Base-by-base conservation (phyloP, 2,113 vertebrate species). In the Eurypyga helias region DNA sequence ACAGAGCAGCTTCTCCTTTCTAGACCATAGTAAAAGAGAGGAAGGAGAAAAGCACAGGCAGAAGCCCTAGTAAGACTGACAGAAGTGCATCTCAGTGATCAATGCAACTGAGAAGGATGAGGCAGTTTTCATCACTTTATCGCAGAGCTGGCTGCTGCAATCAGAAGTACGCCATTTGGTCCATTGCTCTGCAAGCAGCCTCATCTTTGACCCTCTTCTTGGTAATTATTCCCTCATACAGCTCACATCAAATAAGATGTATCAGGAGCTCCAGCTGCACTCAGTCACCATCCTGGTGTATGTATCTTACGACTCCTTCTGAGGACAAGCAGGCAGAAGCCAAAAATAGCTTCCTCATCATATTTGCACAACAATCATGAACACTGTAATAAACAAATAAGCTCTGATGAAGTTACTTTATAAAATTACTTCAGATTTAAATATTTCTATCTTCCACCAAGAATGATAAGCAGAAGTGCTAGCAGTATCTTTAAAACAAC, bases 321-420 rank as follows among this genome's bases (percentile, higher is more conserved):
- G 71, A 94, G 85, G 92, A 93, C 90, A 90, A 80, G 87, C 51
- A 92, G 60, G 46, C 82, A 88, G 43, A 92, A 93, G 67, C 69
- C 76, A 87, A 90, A 96, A 95, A 95, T 95, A 96, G 43, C 64
- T 81, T 81, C 64, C 73, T 91, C 85, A 5, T 81, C 97, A 92
- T 96, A 97, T 96, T 97, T 96, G 94, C 79, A 96, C 95, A 93
- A 95, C 86, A 97, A 83, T 96, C 90, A 92, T 73, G 67, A 97
- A 67, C 55, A 65, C 92, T 93, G 72, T 94, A 92, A 95, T 97
- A 96, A 97, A 93, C 80, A 93, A 97, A 92, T 94, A 94, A 97
- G 85, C 79, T 84, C 72, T 95, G 97, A 97, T 94, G 90, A 95
- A 84, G 60, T 76, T 76, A 89, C 92, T 96, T 96, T 95, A 92